Evolutionary conservation across 2,113 vertebrate genomes (phyloP), one percentile per base, ranked within the genome.

Genomic region (Smithornis capensis): DNA sequence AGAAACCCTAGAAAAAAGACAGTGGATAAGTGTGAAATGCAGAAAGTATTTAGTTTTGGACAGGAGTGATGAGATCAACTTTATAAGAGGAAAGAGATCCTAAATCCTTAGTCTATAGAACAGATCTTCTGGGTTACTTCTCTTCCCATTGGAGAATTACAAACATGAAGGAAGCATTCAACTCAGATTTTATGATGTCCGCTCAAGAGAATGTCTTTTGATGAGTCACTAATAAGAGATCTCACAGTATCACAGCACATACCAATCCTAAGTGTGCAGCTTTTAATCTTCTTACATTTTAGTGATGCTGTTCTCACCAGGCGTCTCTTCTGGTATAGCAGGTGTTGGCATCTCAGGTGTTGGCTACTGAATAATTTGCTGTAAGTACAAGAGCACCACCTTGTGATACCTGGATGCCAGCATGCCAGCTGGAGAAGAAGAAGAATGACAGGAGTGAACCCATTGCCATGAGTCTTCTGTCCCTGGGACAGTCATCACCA

Each of bases 301-400:
- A 79, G 75, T 93, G 75, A 93, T 19, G 53, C 31, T 86, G n/a
- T 35, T 70, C 73, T 89, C 89, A 87, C 23, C 47, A 33, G 22
- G 22, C 49, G n/a, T 74, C 50, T 80, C 63, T 57, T 67, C 55
- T 73, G 75, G 18, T 47, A 28, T 3, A 79, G 65, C 38, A 83
- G 21, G 18, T 0, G 0, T 45, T n/a, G 55, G 75, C 33, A 78
- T 38, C n/a, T 37, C 9, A 14, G 12, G 33, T 11, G 55, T 14
- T 42, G n/a, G 29, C 60, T 29, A 35, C 29, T 8, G 23, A 77
- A 33, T 31, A 37, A 56, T 69, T 94, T 91, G 94, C 87, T 33
- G 0, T 68, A 94, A 91, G 70, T 96, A 52, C 95, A 96, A 97
- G 92, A 97, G 95, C 95, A 83, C 95, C 96, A 97, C 81, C 95